Evolutionary conservation across 2,888 invertebrate genomes (phyloP).

Genomic region (Drosophila lacicola): DNA sequence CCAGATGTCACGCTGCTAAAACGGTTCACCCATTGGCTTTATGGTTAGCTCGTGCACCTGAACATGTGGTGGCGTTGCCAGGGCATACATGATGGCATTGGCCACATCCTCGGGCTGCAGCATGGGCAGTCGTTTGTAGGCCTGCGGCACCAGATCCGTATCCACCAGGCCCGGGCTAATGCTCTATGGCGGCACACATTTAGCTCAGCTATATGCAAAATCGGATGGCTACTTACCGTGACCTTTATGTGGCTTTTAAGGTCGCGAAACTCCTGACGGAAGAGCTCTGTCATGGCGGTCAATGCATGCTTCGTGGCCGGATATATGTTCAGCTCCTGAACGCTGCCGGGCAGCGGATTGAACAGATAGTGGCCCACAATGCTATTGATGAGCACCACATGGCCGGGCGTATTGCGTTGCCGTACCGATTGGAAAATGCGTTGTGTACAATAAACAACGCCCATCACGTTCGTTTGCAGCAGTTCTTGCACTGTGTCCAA

Average conservation of each 20-base stretch:
- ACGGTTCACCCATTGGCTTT: slow-evolving; percentile 77
- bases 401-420: slow-evolving; percentile 81
- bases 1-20: slow-evolving; percentile 28
- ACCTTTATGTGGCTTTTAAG: slow-evolving; percentile 73
- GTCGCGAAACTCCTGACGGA: slow-evolving; percentile 82
- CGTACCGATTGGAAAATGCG: slow-evolving; percentile 85
- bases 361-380: slow-evolving; percentile 77
- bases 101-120: slow-evolving; percentile 75
- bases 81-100: slow-evolving; percentile 67
- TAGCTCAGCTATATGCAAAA: too few species aligned
- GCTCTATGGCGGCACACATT: slow-evolving; percentile 66
- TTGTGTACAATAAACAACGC: slow-evolving; percentile 84
- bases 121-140: slow-evolving; percentile 57
- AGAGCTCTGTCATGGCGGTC: slow-evolving; percentile 79
- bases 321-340: slow-evolving; percentile 80
- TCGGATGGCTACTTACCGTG: slow-evolving; percentile 67
- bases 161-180: slow-evolving; percentile 86
- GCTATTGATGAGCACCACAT: slow-evolving; percentile 85
- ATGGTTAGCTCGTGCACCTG: slow-evolving; percentile 78
- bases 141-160: slow-evolving; percentile 83
- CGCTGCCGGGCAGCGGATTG: slow-evolving; percentile 71
- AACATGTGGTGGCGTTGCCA: slow-evolving; percentile 77
- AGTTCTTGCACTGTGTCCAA: slow-evolving; percentile 70
- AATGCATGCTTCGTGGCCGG: slow-evolving; percentile 80
- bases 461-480: slow-evolving; percentile 85